Evolutionary conservation across 2,888 invertebrate species (phyloP).

Genomic region (Siphlonurus alternatus): DNA sequence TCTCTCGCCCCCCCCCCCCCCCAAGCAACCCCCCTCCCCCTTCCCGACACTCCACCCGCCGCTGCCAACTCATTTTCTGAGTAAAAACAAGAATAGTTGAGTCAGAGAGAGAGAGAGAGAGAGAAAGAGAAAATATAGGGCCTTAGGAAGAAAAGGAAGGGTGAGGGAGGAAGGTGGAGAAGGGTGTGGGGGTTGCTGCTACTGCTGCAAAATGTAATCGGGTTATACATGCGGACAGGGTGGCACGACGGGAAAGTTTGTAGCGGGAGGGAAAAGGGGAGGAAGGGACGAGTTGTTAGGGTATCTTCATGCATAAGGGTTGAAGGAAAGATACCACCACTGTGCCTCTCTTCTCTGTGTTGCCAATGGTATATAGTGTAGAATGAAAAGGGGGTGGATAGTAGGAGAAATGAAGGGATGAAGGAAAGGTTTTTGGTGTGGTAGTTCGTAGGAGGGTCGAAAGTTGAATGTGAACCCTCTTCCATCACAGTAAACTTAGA

Average conservation of each 20-base stretch:
- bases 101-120: background rate
- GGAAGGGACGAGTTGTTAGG: background rate
- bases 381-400: background rate
- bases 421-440: background rate
- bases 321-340: background rate
- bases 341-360: background rate
- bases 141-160: too few relatives aligned
- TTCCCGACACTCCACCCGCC: background rate
- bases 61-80: background rate
- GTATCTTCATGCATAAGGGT: background rate
- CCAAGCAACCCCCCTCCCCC: background rate
- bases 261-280: background rate
- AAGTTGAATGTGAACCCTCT: background rate
- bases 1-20: background rate
- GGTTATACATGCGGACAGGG: background rate
- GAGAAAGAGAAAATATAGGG: too few relatives aligned
- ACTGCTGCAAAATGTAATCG: background rate
- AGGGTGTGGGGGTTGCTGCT: slow-evolving; percentile 1
- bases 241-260: background rate
- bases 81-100: background rate
- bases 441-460: background rate
- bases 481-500: background rate
- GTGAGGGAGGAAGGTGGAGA: slow-evolving; percentile 1
- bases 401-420: background rate
- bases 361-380: background rate